Evolutionary conservation across 2,888 invertebrate genomes (phyloP).

Genomic region (Amiota communis): DNA sequence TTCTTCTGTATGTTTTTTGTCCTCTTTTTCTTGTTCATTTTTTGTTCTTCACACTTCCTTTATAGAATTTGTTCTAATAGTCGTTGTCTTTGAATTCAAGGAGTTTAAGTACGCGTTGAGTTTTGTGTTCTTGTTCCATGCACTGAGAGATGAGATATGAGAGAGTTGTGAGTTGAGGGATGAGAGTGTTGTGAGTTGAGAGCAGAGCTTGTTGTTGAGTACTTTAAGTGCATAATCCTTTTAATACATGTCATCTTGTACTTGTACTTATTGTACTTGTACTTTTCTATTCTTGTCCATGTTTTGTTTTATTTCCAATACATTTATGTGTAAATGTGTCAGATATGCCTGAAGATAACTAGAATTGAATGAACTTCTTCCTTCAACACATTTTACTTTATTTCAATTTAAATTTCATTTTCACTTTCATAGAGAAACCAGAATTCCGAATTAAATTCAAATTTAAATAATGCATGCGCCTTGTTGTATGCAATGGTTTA

Average conservation of each 20-base stretch:
- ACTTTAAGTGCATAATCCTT: conserved; percentile 48
- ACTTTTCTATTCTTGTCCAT: too few species aligned
- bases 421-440: too few species aligned
- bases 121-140: neutral
- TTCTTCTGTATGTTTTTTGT: neutral
- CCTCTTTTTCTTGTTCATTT: neutral
- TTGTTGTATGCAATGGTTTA: too few species aligned
- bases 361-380: too few species aligned
- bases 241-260: conserved; percentile 40
- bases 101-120: too few species aligned
- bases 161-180: neutral
- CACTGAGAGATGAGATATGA: too few species aligned
- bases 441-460: too few species aligned
- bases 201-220: conserved; percentile 7
- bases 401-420: too few species aligned
- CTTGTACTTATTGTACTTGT: conserved; percentile 6
- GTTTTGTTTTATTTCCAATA: too few species aligned
- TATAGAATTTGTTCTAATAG: neutral
- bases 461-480: too few species aligned
- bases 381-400: neutral
- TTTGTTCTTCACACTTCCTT: conserved; percentile 18
- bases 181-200: neutral
- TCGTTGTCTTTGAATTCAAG: neutral
- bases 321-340: too few species aligned
- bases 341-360: too few species aligned